Base-by-base conservation (phyloP, 2,888 invertebrate species). In the Orthonevra nobilis region DNA sequence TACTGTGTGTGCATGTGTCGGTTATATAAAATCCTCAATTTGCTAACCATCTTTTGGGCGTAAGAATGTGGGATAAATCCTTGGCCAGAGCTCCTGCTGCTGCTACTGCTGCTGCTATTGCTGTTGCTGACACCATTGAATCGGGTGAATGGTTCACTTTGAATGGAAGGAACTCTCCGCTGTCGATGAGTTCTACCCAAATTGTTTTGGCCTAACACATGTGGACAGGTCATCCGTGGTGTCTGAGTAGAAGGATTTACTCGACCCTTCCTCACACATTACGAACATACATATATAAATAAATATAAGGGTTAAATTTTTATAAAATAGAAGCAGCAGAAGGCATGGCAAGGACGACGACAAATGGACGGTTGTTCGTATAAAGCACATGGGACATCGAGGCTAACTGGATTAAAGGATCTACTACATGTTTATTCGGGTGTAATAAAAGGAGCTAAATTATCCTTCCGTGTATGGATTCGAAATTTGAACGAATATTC, bases 361-460 rank as follows among this genome's bases (percentile, higher is more conserved):
- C n/a, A n/a, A n/a, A n/a, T 3, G 19, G 46, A 12, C 20, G 30
- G 34, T 14, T 10, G 44, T 14, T 38, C 46, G 54, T 48, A 54
- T 26, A 52, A 61, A 46, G 60, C 81, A 74, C 56, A 81, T 74
- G 73, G 74, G 63, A 74, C 68, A 69, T 38, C 69, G 38, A 69
- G 63, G 61, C 74, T 81, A 81, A 81, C 81, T 81, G 81, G 81
- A 81, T 81, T 74, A 81, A 74, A 52, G 74, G 81, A 81, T 81
- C 68, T 81, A 69, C 74, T 74, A 81, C 63, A 81, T 81, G 81
- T 74, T 81, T 81, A 81, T 74, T 81, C 81, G 74, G 74, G 68
- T 81, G 81, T 81, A 74, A 81, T 81, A 74, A 81, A 81, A 81
- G 81, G 81, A 79, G 79, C 42, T 73, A 79, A 79, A 79, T 79